Base-by-base conservation (phyloP, 2,888 invertebrate species). In the Plagiodera versicolora region DNA sequence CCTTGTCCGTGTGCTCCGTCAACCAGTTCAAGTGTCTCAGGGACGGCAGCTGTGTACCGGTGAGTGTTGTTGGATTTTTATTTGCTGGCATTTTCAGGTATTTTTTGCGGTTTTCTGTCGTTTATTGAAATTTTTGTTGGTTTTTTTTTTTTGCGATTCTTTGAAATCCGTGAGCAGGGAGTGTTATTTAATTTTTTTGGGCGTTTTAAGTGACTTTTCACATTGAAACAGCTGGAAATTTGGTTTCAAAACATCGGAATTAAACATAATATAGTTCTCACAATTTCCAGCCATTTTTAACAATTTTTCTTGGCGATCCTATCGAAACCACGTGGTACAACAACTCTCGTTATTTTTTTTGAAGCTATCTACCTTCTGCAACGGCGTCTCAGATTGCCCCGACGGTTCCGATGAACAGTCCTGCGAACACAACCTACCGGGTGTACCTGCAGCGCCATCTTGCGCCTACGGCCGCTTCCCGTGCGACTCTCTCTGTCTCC, bases 401-500 rank as follows among this genome's bases (percentile, higher is more conserved):
- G 86, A 87, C 75, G 81, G 78, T n/a, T 81, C 81, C 2, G 86
- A 86, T 72, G 86, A 86, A 68, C 44, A 59, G 18, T 73, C 67
- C 44, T 80, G 80, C 54, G 72, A 76, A n/a, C 70, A 74, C 46
- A 73, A 75, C 56, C 51, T 74, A 24, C 78, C 80, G 0, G 73
- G 72, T 51, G 74, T 75, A 20, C 79, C 82, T 1, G 79, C 81
- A 0, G 79, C 78, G 1, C 81, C 82, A 0, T 82, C 82, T 45
- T 87, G 87, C 68, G 79, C 78, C 20, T 61, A 73, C 2, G 70
- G 86, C 1, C 81, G 81, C 58, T 87, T 87, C 74, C 79, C 81
- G 0, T 88, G 88, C 69, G 87, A 88, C n/a, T 81, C 78, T 9
- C 77, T 76, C 0, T 92, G 92, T 74, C 75, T 88, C 19, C 85